Conservation (phyloP, 2,113 vertebrate species). For the Acrocephalus kingi region DNA sequence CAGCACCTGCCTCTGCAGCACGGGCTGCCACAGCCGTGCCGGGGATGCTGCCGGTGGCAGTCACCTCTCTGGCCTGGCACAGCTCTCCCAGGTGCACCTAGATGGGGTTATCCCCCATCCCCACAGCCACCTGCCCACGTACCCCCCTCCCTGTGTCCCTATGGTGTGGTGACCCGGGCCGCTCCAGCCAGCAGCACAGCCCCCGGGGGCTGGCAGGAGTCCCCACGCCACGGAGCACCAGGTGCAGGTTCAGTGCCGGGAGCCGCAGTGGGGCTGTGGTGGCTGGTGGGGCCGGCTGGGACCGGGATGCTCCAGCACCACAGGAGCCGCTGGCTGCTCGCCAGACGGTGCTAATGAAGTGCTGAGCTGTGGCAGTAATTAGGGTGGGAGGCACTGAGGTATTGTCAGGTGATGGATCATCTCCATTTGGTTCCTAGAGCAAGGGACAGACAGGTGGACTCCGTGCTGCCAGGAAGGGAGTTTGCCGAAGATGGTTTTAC, state of each 20-base stretch:
- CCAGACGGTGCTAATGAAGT: neutral
- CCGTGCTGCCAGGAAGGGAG: accelerated
- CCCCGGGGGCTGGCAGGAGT: neutral
- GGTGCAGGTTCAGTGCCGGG: neutral
- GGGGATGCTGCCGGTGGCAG: accelerated
- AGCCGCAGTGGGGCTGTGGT: neutral
- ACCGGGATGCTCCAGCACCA: neutral
- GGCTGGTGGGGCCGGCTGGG: neutral
- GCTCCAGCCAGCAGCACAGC: accelerated
- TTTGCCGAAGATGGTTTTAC: neutral
- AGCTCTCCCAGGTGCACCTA: neutral
- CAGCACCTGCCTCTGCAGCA: neutral
- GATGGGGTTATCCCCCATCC: neutral
- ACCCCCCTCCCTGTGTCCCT: neutral
- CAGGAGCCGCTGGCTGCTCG: neutral
- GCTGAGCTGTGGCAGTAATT: constrained; percentile 9
- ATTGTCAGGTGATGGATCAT: neutral
- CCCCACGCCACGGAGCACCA: accelerated
- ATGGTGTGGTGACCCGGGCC: neutral
- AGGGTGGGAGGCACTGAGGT: neutral
- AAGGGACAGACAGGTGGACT: neutral
- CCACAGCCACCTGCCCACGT: accelerated
- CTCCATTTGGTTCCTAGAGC: neutral
- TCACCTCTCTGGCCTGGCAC: accelerated
- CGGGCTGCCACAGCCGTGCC: accelerated